Evolutionary conservation across 2,888 invertebrate species (phyloP), one percentile per base, ranked within the genome.

Genomic region (Pomacea canaliculata): DNA sequence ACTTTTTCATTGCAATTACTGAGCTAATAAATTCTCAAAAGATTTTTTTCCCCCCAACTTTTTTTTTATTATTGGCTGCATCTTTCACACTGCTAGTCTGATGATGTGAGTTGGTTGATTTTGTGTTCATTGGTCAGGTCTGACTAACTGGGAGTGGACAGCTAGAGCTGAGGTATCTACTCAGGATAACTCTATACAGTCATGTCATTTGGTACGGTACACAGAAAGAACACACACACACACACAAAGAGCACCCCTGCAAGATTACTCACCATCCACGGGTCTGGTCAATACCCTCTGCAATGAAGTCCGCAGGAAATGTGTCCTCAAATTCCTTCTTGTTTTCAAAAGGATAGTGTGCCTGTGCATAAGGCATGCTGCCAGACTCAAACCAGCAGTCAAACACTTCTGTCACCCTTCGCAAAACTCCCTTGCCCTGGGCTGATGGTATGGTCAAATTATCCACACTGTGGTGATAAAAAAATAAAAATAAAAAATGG

Each of bases 311-410:
- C 0, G 99, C 99, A 0, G 99, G 99, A 89, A 99, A 99, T 81
- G 94, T 80, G 70, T 90, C 90, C 78, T 90, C 90, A 86, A 91
- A 91, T 51, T 89, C 88, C 88, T 95, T 95, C 83, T 93, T 93
- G 86, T 95, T 95, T 90, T 98, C 97, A 91, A 99, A 99, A 0
- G 99, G 99, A 91, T 96, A 99, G 91, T 91, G 91, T 2, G 82
- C 84, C 83, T 91, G 90, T 27, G 91, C 99, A 88, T 98, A 99
- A 0, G 99, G 99, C 99, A 99, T 99, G 37, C 97, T 97, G 8
- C 99, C 99, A 0, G 98, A 98, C 91, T 99, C 99, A 92, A 99
- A 99, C 99, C 99, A 99, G 90, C 99, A 99, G 91, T 99, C 99
- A 91, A 99, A 99, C 0, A 99, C 99, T 91, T 99, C 98, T 0